Evolutionary conservation across 2,888 invertebrate species (phyloP).

Genomic region (Callosobruchus maculatus): DNA sequence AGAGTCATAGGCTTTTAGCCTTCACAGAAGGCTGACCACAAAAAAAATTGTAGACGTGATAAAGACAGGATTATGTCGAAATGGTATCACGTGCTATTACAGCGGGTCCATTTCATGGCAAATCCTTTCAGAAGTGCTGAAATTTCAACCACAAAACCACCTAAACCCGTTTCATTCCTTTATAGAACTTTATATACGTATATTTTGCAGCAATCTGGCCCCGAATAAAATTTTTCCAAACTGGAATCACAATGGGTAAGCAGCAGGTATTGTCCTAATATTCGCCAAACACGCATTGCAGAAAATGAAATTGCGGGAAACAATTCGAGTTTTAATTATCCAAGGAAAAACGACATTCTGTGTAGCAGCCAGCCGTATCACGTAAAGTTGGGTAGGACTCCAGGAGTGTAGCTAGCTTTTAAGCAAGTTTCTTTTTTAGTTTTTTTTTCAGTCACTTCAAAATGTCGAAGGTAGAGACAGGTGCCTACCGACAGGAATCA

Average conservation of each 20-base stretch:
- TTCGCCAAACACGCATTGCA: neutral
- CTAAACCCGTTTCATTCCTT: neutral
- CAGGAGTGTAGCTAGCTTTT: neutral
- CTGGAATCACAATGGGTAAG: neutral
- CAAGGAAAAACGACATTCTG: neutral
- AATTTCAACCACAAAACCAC: neutral
- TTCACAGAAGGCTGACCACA: no score
- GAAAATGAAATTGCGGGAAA: neutral
- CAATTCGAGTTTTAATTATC: neutral
- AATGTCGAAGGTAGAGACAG: no score
- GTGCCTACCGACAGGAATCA: no score
- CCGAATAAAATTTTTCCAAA: neutral
- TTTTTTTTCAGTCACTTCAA: no score
- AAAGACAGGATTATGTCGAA: no score
- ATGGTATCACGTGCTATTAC: no score
- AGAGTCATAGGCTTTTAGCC: no score
- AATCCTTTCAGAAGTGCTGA: no score
- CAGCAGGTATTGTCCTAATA: neutral
- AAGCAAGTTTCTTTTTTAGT: no score
- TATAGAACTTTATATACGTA: neutral
- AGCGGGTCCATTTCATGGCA: no score
- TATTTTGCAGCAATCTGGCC: neutral
- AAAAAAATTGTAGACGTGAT: no score
- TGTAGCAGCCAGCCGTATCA: neutral
- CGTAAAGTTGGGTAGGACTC: neutral